Percentiles rank a stretch among this genome's conserved stretches.
phyloP scores from a whole-genome alignment of 1,140 invertebrate genomes.

The Periplaneta americana region DNA sequence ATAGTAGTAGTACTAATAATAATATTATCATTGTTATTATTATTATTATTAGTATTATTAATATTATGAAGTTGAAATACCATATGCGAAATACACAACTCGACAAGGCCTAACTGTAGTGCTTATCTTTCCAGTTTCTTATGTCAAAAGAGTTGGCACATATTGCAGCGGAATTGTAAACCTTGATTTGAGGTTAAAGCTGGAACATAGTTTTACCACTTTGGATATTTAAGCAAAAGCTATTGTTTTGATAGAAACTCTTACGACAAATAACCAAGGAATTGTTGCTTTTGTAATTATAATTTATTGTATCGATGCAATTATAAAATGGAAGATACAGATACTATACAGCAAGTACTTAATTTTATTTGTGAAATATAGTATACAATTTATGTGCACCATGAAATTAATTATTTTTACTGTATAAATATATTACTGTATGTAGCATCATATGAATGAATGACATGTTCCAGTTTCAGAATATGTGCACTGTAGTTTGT shows the following conservation, averaged over 20 bases:
- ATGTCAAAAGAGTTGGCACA: background rate
- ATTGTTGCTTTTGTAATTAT: background rate
- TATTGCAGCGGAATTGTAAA: background rate
- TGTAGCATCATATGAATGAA: background rate
- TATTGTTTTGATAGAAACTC: background rate
- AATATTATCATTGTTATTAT: background rate
- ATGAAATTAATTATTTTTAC: too few relatives aligned
- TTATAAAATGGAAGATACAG: background rate
- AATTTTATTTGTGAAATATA: too few relatives aligned
- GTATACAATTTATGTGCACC: too few relatives aligned
- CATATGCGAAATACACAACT: background rate
- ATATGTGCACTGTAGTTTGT: background rate
- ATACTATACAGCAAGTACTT: background rate
- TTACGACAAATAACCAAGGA: background rate
- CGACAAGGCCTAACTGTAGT: slow-evolving; percentile 1
- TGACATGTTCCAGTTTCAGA: background rate
- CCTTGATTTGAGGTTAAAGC: background rate
- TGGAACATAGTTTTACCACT: background rate
- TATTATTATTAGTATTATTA: background rate
- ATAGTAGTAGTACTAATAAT: too few relatives aligned
- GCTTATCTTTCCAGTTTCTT: background rate
- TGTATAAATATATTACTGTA: too few relatives aligned
- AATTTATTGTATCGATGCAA: background rate
- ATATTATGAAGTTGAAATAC: background rate
- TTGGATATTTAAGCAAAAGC: background rate